Conservation (phyloP, 2,113 vertebrate species). For the Eira barbara region DNA sequence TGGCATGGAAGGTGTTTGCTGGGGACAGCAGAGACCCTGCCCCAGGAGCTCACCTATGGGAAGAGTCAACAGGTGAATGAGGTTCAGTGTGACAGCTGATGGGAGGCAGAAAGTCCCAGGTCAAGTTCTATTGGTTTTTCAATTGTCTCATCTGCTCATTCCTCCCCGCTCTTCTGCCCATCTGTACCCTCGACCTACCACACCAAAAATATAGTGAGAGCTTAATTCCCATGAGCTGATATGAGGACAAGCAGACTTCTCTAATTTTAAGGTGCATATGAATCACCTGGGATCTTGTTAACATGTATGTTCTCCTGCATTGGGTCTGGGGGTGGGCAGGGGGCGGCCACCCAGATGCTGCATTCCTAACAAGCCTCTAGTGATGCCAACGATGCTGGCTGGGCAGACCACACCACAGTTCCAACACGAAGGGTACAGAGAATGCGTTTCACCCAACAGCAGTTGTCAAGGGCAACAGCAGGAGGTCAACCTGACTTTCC, state of each 20-base stretch:
- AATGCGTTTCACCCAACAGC: not conserved
- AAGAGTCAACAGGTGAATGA: not conserved
- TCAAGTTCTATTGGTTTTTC: not conserved
- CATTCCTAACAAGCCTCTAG: not conserved
- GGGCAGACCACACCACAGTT: not conserved
- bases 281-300: not conserved
- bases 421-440: not conserved
- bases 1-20: rapidly evolving
- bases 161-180: not conserved
- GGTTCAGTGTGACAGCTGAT: not conserved
- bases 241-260: not conserved
- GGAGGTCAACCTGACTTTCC: not conserved
- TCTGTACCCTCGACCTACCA: not conserved
- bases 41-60: not conserved
- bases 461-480: not conserved
- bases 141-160: not conserved
- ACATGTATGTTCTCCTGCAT: not conserved
- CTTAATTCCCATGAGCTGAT: not conserved
- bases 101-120: not conserved
- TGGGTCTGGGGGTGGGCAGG: no score
- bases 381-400: not conserved
- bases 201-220: not conserved
- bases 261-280: not conserved
- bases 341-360: not conserved
- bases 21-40: not conserved